phyloP scores from a whole-genome alignment of 1,140 invertebrate species.

The Nephila pilipes region DNA sequence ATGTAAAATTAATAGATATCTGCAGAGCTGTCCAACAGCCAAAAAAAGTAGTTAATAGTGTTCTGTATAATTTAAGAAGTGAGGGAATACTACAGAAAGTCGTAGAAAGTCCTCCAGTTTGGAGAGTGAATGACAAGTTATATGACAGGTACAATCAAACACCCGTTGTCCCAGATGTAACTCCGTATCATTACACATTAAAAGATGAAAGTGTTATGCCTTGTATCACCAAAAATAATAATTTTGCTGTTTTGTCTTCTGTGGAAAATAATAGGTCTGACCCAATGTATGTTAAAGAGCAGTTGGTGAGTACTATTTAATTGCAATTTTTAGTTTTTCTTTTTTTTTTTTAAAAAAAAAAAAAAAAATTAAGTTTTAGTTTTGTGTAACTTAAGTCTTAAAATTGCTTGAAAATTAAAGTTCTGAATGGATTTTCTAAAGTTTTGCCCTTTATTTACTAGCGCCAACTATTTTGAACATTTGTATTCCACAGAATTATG shows the following conservation, averaged over 20 bases:
- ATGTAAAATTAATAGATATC: constrained; percentile 76
- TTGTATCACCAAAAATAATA: constrained; percentile 72
- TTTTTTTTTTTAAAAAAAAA: no score
- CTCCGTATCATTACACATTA: constrained; percentile 59
- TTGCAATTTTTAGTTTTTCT: not conserved
- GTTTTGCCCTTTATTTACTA: no score
- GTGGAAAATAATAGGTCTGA: constrained; percentile 72
- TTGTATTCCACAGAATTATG: no score
- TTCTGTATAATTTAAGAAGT: constrained; percentile 79
- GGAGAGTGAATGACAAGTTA: constrained; percentile 76
- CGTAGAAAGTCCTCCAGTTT: constrained; percentile 78
- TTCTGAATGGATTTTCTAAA: no score
- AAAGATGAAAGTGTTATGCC: constrained; percentile 71
- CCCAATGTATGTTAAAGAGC: constrained; percentile 72
- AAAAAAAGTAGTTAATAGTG: constrained; percentile 79
- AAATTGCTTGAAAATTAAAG: no score
- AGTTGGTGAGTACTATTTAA: constrained; percentile 60
- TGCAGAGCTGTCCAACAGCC: constrained; percentile 76
- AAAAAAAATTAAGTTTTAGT: no score
- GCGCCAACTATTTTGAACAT: no score
- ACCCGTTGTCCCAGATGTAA: constrained; percentile 61
- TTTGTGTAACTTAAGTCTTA: no score
- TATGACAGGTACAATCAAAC: constrained; percentile 73
- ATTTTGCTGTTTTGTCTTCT: constrained; percentile 64
- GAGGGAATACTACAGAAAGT: constrained; percentile 78